Evolutionary conservation across 1,140 invertebrate genomes (phyloP), one percentile per base, ranked within the genome.

Genomic region (Drosophila bocqueti): DNA sequence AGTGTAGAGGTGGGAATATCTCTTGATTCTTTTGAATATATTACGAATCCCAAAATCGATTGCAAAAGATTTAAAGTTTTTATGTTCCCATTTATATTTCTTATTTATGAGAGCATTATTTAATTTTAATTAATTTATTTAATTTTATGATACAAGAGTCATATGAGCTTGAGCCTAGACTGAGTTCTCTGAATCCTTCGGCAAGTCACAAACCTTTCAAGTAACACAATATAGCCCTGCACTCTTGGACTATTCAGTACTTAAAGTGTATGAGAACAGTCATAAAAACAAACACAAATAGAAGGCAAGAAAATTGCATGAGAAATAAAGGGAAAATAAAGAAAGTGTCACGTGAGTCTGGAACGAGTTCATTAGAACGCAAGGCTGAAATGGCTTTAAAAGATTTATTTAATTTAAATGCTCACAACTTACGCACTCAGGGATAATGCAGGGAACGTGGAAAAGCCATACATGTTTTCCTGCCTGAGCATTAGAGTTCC

Each of bases 271-370:
- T 63, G 40, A 45, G 1, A 43, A 54, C 15, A 15, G 31, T 5
- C 49, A 55, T 55, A 68, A 47, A 68, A 71, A 55, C 46, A 40
- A 55, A 67, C 34, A 55, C 31, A 46, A 68, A 69, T 68, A 31
- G 45, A 68, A 55, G 49, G 63, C 63, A 29, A 68, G 67, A 36
- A 71, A 71, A 71, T 71, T 47, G 63, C 63, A 71, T 57, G n/a
- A 54, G 26, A 45, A 46, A 3, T 13, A 13, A 21, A n/a, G 18
- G 36, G n/a, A 24, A 38, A 67, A 49, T 50, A 68, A n/a, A 40
- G 62, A 71, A 67, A 31, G 63, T 55, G 49, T 55, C 49, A 67
- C 63, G 46, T 40, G 45, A 46, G n/a, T 18, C 34, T 36, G 31
- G 46, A 57, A 66, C 34, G 67, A 63, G 49, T 57, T 71, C 67